Conservation (phyloP, 2,113 vertebrate genomes). For the Paratilapia polleni region DNA sequence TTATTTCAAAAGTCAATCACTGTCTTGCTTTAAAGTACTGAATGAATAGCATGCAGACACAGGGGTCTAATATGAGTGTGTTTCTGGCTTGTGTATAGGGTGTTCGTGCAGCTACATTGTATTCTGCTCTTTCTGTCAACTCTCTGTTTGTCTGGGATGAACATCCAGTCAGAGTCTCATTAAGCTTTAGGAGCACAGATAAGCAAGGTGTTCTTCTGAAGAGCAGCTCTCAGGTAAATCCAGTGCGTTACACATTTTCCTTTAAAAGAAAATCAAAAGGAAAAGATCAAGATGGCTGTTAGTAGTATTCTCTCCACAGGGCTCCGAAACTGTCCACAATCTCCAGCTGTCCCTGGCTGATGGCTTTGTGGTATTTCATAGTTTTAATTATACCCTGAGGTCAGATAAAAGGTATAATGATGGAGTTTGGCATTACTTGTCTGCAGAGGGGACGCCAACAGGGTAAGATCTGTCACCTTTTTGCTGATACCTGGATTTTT, state of each 20-base stretch:
- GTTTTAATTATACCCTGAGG: constrained; percentile 67
- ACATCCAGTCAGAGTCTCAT: constrained; percentile 37
- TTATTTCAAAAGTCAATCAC: not conserved
- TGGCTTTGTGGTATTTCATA: constrained; percentile 75
- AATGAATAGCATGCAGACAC: not conserved
- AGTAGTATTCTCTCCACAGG: constrained; percentile 20
- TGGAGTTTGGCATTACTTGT: constrained; percentile 86
- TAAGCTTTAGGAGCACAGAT: constrained; percentile 67
- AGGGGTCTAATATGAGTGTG: not conserved
- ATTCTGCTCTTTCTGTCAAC: constrained; percentile 25
- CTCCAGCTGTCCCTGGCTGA: constrained; percentile 82
- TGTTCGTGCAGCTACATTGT: constrained; percentile 49
- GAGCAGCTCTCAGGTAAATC: constrained; percentile 57
- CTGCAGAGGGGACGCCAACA: constrained; percentile 66
- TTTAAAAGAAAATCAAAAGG: not conserved
- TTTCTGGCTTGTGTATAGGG: constrained; percentile 48
- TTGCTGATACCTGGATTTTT: not conserved
- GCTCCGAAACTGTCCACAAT: constrained; percentile 2
- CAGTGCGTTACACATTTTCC: not conserved
- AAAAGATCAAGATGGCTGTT: not conserved
- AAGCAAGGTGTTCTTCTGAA: constrained; percentile 42
- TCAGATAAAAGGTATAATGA: constrained; percentile 81
- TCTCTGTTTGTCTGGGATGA: not conserved
- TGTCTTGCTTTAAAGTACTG: not conserved
- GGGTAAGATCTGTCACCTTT: constrained; percentile 71